Evolutionary conservation across 2,797 vertebrate species (phyloP), one percentile per base, ranked within the genome.

Genomic region (Zalophus californianus): DNA sequence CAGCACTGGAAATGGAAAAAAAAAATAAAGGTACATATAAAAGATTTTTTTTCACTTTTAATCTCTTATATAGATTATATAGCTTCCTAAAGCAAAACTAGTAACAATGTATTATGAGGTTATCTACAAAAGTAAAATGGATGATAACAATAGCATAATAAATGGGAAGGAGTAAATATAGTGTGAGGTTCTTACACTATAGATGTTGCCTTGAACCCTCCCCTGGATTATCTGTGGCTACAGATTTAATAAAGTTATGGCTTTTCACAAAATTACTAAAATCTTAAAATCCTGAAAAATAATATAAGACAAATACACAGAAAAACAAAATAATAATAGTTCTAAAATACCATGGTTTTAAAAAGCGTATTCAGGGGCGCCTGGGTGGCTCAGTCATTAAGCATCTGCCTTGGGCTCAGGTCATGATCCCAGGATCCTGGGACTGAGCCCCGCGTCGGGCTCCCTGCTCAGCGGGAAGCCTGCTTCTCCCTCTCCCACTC

Each of bases 191-290:
- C 87, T 75, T 75, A 54, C 11, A 75, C 50, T 44, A 60, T 11
- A 25, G 23, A 3, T 73, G 21, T 82, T 68, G 18, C 16, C 16
- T 48, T 73, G 77, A 94, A 72, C 25, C n/a, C 56, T 94, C 32
- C 18, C 27, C 35, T 87, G 20, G 32, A 41, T 60, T 78, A 91
- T 85, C 83, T 82, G 83, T 80, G 54, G 64, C 38, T 91, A 80
- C 1, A 72, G 52, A 64, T 78, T 83, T 89, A 54, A 10, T 62
- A 80, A 73, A 73, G 29, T 66, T 70, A 94, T 54, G 20, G 20
- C 44, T 94, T 95, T 87, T 68, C 41, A 44, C 6, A 78, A 64
- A 78, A 87, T 78, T 79, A 80, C 56, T 84, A 84, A 94, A 96
- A 35, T 66, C 12, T 18, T 79, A 73, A 85, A 92, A 66, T 52